Evolutionary conservation across 2,797 vertebrate species (phyloP), one percentile per base, ranked within the genome.

Genomic region (Triplophysa bombifrons): DNA sequence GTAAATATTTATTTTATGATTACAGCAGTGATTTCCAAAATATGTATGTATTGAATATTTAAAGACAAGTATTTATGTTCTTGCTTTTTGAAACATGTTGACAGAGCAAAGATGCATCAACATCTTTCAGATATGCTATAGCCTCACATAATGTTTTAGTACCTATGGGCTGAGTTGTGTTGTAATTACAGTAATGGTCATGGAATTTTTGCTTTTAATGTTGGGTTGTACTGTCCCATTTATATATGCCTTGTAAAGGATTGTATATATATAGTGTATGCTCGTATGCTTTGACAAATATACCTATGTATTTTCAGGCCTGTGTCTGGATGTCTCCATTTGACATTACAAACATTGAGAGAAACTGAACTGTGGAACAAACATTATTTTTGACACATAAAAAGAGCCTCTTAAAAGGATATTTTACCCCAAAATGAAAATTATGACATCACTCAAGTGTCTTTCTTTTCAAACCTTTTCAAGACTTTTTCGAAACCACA

Each of bases 211-310:
- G 70, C 46, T 58, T 64, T 67, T 11, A 64, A 2, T 78, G 50
- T 56, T 74, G 60, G 79, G 56, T n/a, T 34, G 25, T 38, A 55
- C 68, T 50, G 38, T n/a, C 46, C 58, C 11, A 44, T 44, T 27
- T 51, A 66, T 67, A 51, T 27, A 50, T 67, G 55, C 65, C 50
- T 82, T 70, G 56, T 65, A 56, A 66, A 69, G 16, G 11, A 60
- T 38, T 77, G 60, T 53, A 55, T 55, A 41, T 55, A 41, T 41
- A 41, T 10, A 41, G 8, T 34, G 34, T 68, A 69, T 61, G 53
- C 34, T 60, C 67, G 12, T 48, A 58, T 44, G 11, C 30, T 20
- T 66, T 71, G 38, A 72, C 25, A 27, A 44, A 65, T 58, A 55
- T 56, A 73, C 46, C 13, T 48, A 14, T 14, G 13, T 48, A 14